Evolutionary conservation across 2,888 invertebrate genomes (phyloP).

Genomic region (Nomada lathburiana): DNA sequence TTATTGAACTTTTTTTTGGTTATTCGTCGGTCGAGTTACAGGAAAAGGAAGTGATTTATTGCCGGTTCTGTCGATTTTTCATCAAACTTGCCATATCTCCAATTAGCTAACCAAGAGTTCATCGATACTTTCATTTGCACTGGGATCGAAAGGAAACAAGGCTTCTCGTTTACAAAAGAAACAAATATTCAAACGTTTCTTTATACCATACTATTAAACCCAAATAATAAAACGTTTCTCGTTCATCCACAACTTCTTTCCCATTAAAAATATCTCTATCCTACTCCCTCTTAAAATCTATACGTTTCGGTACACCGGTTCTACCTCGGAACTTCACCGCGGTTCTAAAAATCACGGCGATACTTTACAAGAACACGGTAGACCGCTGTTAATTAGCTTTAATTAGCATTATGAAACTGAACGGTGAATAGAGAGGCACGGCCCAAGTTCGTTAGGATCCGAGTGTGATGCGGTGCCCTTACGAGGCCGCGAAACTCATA

Average conservation of each 20-base stretch:
- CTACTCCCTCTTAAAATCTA: not conserved
- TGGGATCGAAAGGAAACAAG: no score
- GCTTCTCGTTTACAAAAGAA: no score
- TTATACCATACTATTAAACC: no score
- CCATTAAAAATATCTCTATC: not conserved
- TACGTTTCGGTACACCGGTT: conserved; percentile 3
- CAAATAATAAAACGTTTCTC: not conserved
- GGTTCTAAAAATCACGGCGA: not conserved
- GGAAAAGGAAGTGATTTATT: no score
- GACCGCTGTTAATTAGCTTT: conserved; percentile 54
- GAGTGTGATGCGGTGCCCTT: not conserved
- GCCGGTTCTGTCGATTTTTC: no score
- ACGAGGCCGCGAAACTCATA: conserved; percentile 2
- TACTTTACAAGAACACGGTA: not conserved
- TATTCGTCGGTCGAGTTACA: no score
- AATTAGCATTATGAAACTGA: conserved; percentile 49
- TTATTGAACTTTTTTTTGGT: no score
- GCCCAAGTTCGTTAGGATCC: conserved; percentile 3
- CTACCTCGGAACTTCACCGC: not conserved
- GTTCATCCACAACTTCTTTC: not conserved
- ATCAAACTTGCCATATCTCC: no score
- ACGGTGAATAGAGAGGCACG: conserved; percentile 15
- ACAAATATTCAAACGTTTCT: no score
- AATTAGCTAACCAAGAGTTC: no score
- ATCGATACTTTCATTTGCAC: no score